These are phyloP conservation scores for Resseliella maxima DNA, from an alignment of 2,888 invertebrate genomes.

Conservation along the genomic window DNA sequence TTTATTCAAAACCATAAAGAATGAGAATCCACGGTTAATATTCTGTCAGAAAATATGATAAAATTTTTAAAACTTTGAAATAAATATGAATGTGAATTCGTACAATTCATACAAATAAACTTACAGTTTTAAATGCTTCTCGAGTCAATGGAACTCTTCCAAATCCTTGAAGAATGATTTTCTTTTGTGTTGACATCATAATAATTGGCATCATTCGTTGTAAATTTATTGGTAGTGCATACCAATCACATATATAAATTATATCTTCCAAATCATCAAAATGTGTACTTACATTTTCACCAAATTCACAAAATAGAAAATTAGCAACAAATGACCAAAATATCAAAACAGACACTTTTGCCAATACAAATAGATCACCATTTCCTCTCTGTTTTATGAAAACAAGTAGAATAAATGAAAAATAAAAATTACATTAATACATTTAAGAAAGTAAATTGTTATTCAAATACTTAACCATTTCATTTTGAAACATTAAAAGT, in stretches of 20 bases:
- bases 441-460: not conserved
- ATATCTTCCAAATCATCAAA: not conserved
- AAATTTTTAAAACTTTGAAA: not conserved
- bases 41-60: not conserved
- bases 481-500: not conserved
- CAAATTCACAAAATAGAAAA: not conserved
- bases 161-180: not conserved
- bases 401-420: no score
- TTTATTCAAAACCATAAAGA: no score
- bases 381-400: not conserved
- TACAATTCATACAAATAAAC: not conserved
- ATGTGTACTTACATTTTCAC: not conserved
- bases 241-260: not conserved
- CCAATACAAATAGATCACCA: not conserved
- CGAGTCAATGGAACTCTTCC: not conserved
- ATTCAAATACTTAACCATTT: not conserved
- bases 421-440: not conserved
- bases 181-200: not conserved
- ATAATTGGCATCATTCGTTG: not conserved
- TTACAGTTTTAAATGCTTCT: not conserved
- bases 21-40: not conserved
- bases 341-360: not conserved
- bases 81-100: not conserved
- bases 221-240: not conserved
- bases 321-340: not conserved